Evolutionary conservation across 2,797 vertebrate genomes (phyloP).

Genomic region (Hylomyscus alleni): DNA sequence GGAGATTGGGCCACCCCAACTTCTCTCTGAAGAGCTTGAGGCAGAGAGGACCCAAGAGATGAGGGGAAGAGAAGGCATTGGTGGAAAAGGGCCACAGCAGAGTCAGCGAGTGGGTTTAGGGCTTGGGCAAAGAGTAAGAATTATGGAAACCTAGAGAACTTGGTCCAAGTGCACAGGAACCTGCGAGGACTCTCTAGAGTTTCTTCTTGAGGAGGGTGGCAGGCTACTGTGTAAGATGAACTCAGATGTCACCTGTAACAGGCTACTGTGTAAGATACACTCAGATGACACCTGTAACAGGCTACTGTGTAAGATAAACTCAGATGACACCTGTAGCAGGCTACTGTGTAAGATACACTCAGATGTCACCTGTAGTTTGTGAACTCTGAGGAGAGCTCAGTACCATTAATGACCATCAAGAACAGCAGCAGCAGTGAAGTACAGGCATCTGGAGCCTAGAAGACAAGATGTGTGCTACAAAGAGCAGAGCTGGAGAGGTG

Average conservation of each 20-base stretch:
- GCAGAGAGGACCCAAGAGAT: not conserved
- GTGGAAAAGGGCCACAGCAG: not conserved
- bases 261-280: too few relatives aligned
- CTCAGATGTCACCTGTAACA: not conserved
- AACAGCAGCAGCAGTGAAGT: too few relatives aligned
- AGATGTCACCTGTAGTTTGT: too few relatives aligned
- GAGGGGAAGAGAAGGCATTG: not conserved
- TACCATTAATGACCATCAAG: too few relatives aligned
- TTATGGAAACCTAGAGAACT: not conserved
- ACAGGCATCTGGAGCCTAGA: too few relatives aligned
- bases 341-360: too few relatives aligned
- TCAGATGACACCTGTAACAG: too few relatives aligned
- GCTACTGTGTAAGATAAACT: too few relatives aligned
- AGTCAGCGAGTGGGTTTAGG: not conserved
- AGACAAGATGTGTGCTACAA: too few relatives aligned
- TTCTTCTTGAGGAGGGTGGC: conserved; percentile 11
- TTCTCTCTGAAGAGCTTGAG: not conserved
- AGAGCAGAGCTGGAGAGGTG: too few relatives aligned
- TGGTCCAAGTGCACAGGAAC: conserved; percentile 75
- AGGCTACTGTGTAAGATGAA: conserved; percentile 46
- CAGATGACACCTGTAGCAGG: too few relatives aligned
- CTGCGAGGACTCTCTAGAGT: not conserved
- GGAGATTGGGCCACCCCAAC: not conserved
- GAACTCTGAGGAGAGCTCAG: too few relatives aligned
- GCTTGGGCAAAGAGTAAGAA: not conserved